phyloP scores from a whole-genome alignment of 2,113 vertebrate genomes.

The Microcebus tavaratra region DNA sequence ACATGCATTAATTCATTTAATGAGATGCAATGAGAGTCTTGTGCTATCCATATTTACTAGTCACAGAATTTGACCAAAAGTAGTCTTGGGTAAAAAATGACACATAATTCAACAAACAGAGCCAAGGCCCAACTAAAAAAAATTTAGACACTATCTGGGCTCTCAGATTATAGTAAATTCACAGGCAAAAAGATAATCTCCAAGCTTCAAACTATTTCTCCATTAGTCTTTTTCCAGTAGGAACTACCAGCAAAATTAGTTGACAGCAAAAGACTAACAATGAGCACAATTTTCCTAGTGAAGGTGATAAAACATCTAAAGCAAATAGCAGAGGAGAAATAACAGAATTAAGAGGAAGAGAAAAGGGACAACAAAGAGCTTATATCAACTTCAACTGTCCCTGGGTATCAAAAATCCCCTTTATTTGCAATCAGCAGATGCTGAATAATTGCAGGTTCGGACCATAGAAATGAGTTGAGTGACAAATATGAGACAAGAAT shows the following conservation, averaged over 20 bases:
- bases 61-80: slow-evolving; percentile 18
- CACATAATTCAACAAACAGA: not conserved
- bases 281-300: not conserved
- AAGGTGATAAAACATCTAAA: not conserved
- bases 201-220: not conserved
- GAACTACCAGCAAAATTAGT: not conserved
- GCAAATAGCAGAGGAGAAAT: not conserved
- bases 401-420: not conserved
- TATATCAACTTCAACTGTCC: not conserved
- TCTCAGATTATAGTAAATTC: not conserved
- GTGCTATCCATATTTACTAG: not conserved
- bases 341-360: not conserved
- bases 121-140: not conserved
- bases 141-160: not conserved
- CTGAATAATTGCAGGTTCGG: not conserved
- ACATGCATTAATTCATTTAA: not conserved
- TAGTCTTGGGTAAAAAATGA: not conserved
- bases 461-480: not conserved
- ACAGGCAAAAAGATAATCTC: not conserved
- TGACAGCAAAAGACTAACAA: not conserved
- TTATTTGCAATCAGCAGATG: not conserved
- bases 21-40: not conserved
- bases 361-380: not conserved
- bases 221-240: not conserved
- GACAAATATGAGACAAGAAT: not conserved